phyloP scores from a whole-genome alignment of 2,888 invertebrate genomes.

The Atrina japonica region DNA sequence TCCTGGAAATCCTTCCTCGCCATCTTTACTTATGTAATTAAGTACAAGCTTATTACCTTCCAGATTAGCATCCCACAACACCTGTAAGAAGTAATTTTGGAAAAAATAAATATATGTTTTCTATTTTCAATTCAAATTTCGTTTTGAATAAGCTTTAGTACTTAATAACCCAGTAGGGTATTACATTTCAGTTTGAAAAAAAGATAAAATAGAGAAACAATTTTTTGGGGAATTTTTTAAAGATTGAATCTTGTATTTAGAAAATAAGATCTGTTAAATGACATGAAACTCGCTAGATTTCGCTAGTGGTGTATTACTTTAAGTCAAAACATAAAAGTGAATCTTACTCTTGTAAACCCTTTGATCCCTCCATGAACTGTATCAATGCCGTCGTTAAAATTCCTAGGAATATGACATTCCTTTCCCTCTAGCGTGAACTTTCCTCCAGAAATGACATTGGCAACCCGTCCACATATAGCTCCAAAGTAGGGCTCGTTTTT shows the following conservation, averaged over 20 bases:
- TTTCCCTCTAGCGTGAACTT: slow-evolving; percentile 86
- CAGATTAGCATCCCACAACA: slow-evolving; percentile 86
- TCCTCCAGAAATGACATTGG: slow-evolving; percentile 88
- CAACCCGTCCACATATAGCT: slow-evolving; percentile 91
- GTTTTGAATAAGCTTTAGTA: too few species aligned
- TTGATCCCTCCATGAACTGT: slow-evolving; percentile 91
- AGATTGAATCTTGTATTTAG: too few species aligned
- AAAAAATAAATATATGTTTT: too few species aligned
- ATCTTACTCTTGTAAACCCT: slow-evolving; percentile 89
- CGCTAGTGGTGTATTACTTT: too few species aligned
- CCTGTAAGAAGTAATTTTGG: too few species aligned
- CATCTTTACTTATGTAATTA: slow-evolving; percentile 87
- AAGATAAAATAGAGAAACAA: not conserved
- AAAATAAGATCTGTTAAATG: too few species aligned
- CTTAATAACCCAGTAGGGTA: not conserved
- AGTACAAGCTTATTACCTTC: slow-evolving; percentile 86
- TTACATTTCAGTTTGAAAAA: too few species aligned
- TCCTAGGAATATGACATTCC: slow-evolving; percentile 85
- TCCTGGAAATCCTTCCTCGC: slow-evolving; percentile 95
- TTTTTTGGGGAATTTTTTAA: too few species aligned
- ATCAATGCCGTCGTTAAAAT: slow-evolving; percentile 85
- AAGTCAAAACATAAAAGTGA: too few species aligned
- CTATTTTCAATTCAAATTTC: too few species aligned
- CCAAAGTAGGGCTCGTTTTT: slow-evolving; percentile 88
- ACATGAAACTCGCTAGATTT: too few species aligned